phyloP scores from a whole-genome alignment of 2,113 vertebrate genomes.

The Micromys minutus region DNA sequence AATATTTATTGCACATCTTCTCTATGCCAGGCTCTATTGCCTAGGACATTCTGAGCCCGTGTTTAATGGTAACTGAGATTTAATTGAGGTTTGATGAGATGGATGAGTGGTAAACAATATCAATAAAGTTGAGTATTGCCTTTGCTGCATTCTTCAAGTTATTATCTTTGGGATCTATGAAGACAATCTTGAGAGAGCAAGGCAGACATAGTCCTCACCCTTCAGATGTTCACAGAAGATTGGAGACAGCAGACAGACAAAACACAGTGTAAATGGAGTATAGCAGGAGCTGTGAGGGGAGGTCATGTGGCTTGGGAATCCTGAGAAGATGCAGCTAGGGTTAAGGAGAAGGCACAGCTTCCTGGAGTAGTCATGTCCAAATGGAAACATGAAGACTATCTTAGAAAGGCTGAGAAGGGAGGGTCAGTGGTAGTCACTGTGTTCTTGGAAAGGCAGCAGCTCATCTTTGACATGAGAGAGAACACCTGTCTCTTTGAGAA shows the following conservation, averaged over 20 bases:
- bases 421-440: not conserved
- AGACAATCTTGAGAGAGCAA: constrained; percentile 56
- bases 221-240: constrained; percentile 53
- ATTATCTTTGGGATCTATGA: constrained; percentile 65
- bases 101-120: constrained; percentile 60
- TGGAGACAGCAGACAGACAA: constrained; percentile 59
- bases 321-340: not conserved
- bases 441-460: not conserved
- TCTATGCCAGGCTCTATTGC: constrained; percentile 45
- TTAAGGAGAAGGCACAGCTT: not conserved
- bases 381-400: not conserved
- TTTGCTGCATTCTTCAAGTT: constrained; percentile 67
- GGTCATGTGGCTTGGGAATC: too few species aligned
- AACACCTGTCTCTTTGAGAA: not conserved
- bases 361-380: not conserved
- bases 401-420: not conserved
- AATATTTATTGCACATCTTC: constrained; percentile 77
- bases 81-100: constrained; percentile 77
- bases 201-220: constrained; percentile 39
- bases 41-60: constrained; percentile 22
- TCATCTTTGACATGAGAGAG: not conserved
- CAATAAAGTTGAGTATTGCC: constrained; percentile 71
- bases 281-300: not conserved
- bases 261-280: constrained; percentile 28
- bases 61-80: constrained; percentile 67